Evolutionary conservation across 1,140 invertebrate species (phyloP), one percentile per base, ranked within the genome.

Genomic region (Oncopeltus fasciatus): DNA sequence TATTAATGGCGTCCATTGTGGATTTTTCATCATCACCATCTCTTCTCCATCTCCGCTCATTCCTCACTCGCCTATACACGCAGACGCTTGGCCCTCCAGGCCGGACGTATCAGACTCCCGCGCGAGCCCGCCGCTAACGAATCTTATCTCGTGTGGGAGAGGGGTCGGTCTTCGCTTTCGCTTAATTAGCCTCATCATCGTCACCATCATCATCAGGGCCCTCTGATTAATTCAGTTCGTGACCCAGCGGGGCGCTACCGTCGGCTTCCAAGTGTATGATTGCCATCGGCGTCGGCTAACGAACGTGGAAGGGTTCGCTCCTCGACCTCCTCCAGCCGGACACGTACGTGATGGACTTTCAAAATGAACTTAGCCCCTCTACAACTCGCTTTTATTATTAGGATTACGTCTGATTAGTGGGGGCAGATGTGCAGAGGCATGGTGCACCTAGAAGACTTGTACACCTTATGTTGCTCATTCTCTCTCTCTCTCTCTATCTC

Each of bases 121-220:
- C n/a, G n/a, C 31, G 31, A 14, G 5, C 31, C 31, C 5, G 5
- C 31, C 5, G 14, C 31, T 38, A 38, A 38, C 31, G 31, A 38
- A 38, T 38, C 31, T 38, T 38, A 38, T 38, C 31, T 38, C 31
- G 31, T 14, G 31, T 8, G 31, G 5, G n/a, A n/a, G n/a, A n/a
- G n/a, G n/a, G n/a, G n/a, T n/a, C n/a, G n/a, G n/a, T 14, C 14
- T 14, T 38, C 49, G 24, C 24, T 24, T 53, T 24, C 49, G 49
- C 31, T 53, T 53, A 53, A 53, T 53, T 53, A 24, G 49, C 49
- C 49, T 53, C 49, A 53, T 53, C 49, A 53, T 46, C 44, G 21
- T 46, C 44, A 46, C 44, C 44, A 9, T 53, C 21, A 5, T 14
- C 21, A 9, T 24, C 24, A 3, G 31, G 14, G 31, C 24, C 44